Percentiles rank a stretch among this genome's conserved stretches.
phyloP scores from a whole-genome alignment of 2,797 vertebrate species.

The Tokudaia tokunoshimensis region DNA sequence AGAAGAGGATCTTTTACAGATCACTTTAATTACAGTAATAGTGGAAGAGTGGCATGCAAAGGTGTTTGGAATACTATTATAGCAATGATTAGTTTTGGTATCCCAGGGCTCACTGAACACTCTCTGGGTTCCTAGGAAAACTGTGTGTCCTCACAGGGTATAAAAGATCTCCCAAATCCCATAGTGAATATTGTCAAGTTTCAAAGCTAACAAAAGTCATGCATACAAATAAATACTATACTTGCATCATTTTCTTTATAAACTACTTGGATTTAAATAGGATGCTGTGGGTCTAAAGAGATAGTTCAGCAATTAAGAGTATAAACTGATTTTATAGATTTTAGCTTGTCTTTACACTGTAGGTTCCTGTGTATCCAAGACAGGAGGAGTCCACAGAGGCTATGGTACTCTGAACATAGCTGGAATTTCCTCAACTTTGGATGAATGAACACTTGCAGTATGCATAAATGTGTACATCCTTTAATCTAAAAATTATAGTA shows the following conservation, averaged over 20 bases:
- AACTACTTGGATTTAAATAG: not conserved
- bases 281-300: not conserved
- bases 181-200: not conserved
- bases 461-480: not conserved
- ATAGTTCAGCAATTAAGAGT: not conserved
- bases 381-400: not conserved
- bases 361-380: not conserved
- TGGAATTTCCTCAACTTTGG: not conserved
- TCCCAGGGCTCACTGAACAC: not conserved
- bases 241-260: not conserved
- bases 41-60: not conserved
- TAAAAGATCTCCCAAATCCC: not conserved
- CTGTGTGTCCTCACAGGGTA: not conserved
- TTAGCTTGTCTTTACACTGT: not conserved
- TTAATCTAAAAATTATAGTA: not conserved
- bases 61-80: not conserved
- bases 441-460: not conserved
- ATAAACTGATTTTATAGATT: too few relatives aligned
- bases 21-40: not conserved
- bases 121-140: not conserved
- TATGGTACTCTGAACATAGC: not conserved
- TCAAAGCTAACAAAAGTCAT: not conserved
- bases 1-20: not conserved
- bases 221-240: not conserved
- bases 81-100: accelerated